Evolutionary conservation across 2,797 vertebrate species (phyloP).

Genomic region (Microcaecilia unicolor): DNA sequence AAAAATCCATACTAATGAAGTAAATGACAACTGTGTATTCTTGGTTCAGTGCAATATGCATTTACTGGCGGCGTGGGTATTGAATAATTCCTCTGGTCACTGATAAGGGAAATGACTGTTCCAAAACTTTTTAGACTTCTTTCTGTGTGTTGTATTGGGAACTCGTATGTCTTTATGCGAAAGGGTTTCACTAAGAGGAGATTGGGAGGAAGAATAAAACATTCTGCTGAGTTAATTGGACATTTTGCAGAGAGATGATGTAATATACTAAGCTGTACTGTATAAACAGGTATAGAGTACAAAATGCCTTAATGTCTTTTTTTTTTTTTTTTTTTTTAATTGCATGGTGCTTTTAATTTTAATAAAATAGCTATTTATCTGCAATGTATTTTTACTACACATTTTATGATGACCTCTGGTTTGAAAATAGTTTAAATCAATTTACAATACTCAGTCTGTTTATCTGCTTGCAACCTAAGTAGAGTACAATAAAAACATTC

Average conservation of each 20-base stretch:
- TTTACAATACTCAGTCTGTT: no score
- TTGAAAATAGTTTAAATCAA: no score
- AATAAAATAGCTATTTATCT: no score
- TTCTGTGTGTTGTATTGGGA: not conserved
- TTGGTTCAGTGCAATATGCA: not conserved
- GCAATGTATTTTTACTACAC: no score
- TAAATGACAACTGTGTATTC: not conserved
- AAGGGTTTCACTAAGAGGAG: not conserved
- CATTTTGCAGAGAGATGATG: not conserved
- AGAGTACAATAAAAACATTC: no score
- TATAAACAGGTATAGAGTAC: slow-evolving; percentile 15
- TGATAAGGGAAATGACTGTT: not conserved
- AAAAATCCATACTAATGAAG: no score
- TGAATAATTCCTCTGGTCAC: not conserved
- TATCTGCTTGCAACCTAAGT: no score
- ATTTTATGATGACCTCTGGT: no score
- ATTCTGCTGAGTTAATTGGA: not conserved
- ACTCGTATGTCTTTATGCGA: no score
- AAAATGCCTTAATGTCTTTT: slow-evolving; percentile 51
- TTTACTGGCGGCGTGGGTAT: no score
- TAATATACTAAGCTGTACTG: slow-evolving; percentile 25
- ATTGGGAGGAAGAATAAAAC: not conserved
- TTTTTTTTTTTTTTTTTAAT: no score
- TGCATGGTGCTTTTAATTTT: slow-evolving; percentile 23
- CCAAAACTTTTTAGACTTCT: no score